These are phyloP conservation scores for Salticus scenicus DNA, from an alignment of 2,888 invertebrate species.

Conservation along the genomic window DNA sequence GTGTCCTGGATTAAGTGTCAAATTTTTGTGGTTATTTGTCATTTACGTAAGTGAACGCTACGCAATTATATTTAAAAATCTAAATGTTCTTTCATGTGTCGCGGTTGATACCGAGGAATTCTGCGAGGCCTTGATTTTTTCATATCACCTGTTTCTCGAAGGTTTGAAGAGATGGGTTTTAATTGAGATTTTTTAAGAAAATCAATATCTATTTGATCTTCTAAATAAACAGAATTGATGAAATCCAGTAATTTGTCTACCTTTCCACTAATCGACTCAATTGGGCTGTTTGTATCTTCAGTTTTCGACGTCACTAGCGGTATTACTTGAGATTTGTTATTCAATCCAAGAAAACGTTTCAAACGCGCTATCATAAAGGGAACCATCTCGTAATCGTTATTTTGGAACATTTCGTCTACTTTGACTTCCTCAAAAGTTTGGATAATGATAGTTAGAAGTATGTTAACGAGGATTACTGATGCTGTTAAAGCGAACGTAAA, in stretches of 20 bases:
- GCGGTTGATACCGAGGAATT: constrained; percentile 44
- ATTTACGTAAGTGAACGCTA: too few relatives aligned
- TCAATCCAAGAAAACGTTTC: constrained; percentile 73
- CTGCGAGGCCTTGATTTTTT: constrained; percentile 50
- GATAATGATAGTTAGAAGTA: constrained; percentile 75
- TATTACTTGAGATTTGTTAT: not conserved
- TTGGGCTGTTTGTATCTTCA: not conserved
- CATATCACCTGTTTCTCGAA: not conserved
- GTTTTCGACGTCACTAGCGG: not conserved
- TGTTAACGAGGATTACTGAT: constrained; percentile 74
- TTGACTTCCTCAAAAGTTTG: constrained; percentile 74
- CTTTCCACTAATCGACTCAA: constrained; percentile 74
- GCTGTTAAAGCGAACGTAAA: constrained; percentile 74
- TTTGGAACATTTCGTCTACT: constrained; percentile 74
- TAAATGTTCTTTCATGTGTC: constrained; percentile 38
- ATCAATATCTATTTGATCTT: constrained; percentile 68
- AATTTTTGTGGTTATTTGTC: too few relatives aligned
- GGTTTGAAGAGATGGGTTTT: not conserved
- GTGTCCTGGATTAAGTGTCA: too few relatives aligned
- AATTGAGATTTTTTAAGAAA: constrained; percentile 31
- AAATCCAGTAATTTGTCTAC: constrained; percentile 75
- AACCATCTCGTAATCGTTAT: constrained; percentile 75
- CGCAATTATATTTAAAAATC: constrained; percentile 33
- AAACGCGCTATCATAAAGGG: constrained; percentile 75
- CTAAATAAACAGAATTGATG: constrained; percentile 75